Base-by-base conservation (phyloP, 2,797 vertebrate species). In the Malacoraja senta region DNA sequence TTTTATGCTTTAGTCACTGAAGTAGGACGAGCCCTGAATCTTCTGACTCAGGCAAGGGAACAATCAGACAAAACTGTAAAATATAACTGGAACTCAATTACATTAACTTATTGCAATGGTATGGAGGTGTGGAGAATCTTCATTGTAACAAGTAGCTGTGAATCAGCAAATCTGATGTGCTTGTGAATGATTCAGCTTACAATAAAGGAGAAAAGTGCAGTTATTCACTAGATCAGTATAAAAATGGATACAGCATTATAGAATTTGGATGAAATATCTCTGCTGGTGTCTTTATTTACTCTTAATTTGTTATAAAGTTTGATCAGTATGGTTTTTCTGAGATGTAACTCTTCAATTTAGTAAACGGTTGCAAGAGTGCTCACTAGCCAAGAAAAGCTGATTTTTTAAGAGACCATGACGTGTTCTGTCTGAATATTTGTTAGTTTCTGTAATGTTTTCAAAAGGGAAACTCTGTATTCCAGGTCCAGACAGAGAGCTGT, bases 381-480 rank as follows among this genome's bases (percentile, higher is more conserved):
- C 10, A 8, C 38, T 92, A 76, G 90, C 90, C 90, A 74, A 92
- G 90, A 92, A 92, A 92, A 92, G 72, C 71, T 92, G 38, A 17
- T 74, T 92, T 44, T 92, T 24, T 44, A 76, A 58, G 35, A 92
- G 90, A 74, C 90, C 71, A 92, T 92, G 38, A 92, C 71, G 90
- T 92, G 71, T 53, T 76, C 35, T 92, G 71, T 92, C 90, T 92
- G 90, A 76, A n/a, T 92, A 92, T 92, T 92, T 92, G 71, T 92
- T 74, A 76, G 38, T 92, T 92, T 53, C 71, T 76, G 90, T 74
- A 92, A 76, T 92, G 71, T 92, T 92, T 92, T 92, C 26, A 92
- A 92, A 71, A 74, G 76, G 71, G 90, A 44, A 92, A 44, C 10
- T 92, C 90, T 92, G 71, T 92, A 76, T 74, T 29, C 90, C 71